These are phyloP conservation scores for Percopsis transmontana DNA, from an alignment of 2,113 vertebrate species.

Conservation along the genomic window DNA sequence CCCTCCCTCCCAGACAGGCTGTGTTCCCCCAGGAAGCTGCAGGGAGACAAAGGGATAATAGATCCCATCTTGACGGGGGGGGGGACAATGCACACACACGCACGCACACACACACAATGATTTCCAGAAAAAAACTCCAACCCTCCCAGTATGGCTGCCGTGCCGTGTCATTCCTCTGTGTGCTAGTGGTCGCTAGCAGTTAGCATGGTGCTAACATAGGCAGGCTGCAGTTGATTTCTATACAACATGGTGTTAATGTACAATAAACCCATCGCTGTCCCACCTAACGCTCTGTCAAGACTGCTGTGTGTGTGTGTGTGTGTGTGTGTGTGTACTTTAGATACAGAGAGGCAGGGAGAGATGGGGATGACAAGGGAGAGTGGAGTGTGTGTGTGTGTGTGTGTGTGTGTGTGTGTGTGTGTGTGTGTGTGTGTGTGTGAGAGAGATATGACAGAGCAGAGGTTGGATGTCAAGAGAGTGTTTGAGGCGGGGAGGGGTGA, in stretches of 20 bases:
- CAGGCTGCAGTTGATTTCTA: background rate
- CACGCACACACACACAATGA: conserved; percentile 12
- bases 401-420: background rate
- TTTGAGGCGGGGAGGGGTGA: conserved; percentile 24
- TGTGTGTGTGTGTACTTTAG: background rate
- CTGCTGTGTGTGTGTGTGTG: background rate
- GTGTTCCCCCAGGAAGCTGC: conserved; percentile 56
- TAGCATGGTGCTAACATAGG: conserved; percentile 22
- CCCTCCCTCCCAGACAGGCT: conserved; percentile 8
- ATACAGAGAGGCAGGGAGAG: too few relatives aligned
- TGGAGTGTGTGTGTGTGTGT: too few relatives aligned
- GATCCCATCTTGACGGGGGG: conserved; percentile 60
- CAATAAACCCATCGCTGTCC: conserved; percentile 39
- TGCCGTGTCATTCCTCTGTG: conserved; percentile 1
- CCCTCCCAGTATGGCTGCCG: conserved; percentile 22
- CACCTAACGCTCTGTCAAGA: conserved; percentile 51
- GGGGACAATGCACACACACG: background rate
- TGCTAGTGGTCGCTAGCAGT: background rate
- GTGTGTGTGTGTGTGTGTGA: background rate
- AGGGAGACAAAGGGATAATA: conserved; percentile 64
- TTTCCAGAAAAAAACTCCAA: background rate
- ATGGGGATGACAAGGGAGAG: too few relatives aligned
- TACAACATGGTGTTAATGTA: conserved; percentile 45
- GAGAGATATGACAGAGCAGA: conserved; percentile 7
- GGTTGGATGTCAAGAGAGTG: conserved; percentile 32